A percentile compares a stretch with the other conserved stretches of the same genome.
Evolutionary conservation across 2,113 vertebrate species (phyloP).

Genomic region (Hippocampus mohnikei): DNA sequence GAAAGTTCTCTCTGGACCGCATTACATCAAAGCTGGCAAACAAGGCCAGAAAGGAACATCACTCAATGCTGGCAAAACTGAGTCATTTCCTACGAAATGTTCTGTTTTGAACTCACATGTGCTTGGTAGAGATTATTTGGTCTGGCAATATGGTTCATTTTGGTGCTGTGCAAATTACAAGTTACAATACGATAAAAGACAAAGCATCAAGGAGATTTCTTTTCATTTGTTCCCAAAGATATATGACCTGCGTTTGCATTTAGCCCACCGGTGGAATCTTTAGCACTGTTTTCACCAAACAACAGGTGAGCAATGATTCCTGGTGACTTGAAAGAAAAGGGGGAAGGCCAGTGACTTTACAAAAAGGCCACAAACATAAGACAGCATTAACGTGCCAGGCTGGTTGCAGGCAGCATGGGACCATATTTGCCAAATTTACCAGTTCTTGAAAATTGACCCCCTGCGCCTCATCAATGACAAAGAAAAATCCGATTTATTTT

Average conservation of each 20-base stretch:
- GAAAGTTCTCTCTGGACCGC: slow-evolving; percentile 42
- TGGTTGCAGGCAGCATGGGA: slow-evolving; percentile 24
- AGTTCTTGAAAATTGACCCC: not conserved
- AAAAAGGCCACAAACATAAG: slow-evolving; percentile 17
- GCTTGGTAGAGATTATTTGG: not conserved
- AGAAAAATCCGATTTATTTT: not conserved
- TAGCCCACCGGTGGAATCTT: not conserved
- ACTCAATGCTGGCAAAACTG: slow-evolving; percentile 27
- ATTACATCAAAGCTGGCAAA: slow-evolving; percentile 50
- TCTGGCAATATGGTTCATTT: not conserved
- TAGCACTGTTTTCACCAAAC: not conserved
- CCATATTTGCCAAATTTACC: too few species aligned
- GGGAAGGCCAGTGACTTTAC: not conserved
- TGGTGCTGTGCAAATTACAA: not conserved
- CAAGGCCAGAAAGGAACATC: slow-evolving; percentile 30
- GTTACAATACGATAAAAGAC: not conserved
- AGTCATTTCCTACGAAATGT: slow-evolving; percentile 22
- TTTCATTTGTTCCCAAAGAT: not conserved
- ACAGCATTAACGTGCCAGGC: slow-evolving; percentile 32
- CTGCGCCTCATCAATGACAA: not conserved
- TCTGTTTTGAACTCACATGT: not conserved
- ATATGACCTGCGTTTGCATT: not conserved
- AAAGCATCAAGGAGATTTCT: not conserved
- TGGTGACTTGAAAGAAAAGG: slow-evolving; percentile 3
- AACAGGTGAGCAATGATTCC: not conserved